phyloP scores from a whole-genome alignment of 2,113 vertebrate species.

The Xyrauchen texanus region DNA sequence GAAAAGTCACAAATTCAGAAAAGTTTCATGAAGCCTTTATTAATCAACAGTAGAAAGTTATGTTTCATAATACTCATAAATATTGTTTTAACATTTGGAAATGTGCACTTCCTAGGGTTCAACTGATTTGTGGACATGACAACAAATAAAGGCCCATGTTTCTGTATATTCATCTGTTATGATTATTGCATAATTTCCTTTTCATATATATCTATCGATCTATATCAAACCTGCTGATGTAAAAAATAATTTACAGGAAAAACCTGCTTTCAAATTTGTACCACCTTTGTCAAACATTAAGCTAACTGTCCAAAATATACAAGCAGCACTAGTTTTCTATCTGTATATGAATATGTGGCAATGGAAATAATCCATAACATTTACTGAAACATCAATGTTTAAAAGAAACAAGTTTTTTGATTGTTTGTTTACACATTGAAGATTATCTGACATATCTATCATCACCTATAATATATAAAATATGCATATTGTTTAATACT shows the following conservation, averaged over 20 bases:
- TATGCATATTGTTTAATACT: conserved; percentile 2
- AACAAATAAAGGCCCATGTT: neutral
- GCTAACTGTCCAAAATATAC: no score
- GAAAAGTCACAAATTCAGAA: no score
- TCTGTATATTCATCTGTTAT: neutral
- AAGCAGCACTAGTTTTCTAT: neutral
- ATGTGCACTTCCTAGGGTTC: conserved; percentile 4
- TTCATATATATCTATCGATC: neutral
- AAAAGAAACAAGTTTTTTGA: neutral
- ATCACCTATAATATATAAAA: neutral
- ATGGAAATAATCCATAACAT: conserved; percentile 1
- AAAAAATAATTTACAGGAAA: neutral
- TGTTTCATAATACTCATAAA: conserved; percentile 48
- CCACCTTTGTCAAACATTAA: neutral
- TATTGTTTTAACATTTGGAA: conserved; percentile 23
- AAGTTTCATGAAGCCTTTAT: conserved; percentile 66
- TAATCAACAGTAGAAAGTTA: conserved; percentile 71
- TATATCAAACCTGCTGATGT: neutral
- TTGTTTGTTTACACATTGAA: neutral
- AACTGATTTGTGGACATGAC: neutral
- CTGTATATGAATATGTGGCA: no score
- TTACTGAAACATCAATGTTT: neutral
- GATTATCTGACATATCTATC: neutral
- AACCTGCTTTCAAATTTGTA: neutral
- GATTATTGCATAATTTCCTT: neutral